Percentiles rank a stretch among this genome's conserved stretches.
Evolutionary conservation across 2,113 vertebrate species (phyloP).

Genomic region (Microtus richardsoni): DNA sequence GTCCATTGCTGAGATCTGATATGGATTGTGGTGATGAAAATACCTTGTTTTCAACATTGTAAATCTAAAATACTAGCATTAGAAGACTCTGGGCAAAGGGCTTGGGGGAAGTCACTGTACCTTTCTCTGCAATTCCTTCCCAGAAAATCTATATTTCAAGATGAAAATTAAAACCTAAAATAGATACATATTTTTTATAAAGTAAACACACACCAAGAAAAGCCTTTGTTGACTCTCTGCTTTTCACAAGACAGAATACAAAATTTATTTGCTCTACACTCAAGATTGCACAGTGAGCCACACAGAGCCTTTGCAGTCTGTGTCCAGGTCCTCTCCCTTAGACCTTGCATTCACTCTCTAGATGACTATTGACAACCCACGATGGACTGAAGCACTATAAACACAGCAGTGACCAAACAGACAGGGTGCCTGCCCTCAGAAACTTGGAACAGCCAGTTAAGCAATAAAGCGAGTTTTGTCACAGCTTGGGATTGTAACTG

Average conservation of each 20-base stretch:
- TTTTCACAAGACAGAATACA: conserved; percentile 34
- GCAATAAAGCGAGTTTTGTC: background rate
- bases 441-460: background rate
- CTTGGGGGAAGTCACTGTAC: background rate
- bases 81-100: background rate
- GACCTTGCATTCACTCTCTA: background rate
- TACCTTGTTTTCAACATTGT: background rate
- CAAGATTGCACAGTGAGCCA: background rate
- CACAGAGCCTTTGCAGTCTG: background rate
- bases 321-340: background rate
- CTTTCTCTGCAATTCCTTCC: background rate
- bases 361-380: background rate
- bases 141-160: background rate
- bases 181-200: background rate
- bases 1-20: background rate
- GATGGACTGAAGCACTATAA: background rate
- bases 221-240: background rate
- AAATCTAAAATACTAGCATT: background rate
- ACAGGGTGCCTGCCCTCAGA: background rate
- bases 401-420: background rate
- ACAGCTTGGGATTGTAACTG: background rate
- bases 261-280: background rate
- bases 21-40: background rate
- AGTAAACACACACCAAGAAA: background rate
- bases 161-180: conserved; percentile 16